Conservation (phyloP, 2,113 vertebrate species). For the Cynoglossus semilaevis region DNA sequence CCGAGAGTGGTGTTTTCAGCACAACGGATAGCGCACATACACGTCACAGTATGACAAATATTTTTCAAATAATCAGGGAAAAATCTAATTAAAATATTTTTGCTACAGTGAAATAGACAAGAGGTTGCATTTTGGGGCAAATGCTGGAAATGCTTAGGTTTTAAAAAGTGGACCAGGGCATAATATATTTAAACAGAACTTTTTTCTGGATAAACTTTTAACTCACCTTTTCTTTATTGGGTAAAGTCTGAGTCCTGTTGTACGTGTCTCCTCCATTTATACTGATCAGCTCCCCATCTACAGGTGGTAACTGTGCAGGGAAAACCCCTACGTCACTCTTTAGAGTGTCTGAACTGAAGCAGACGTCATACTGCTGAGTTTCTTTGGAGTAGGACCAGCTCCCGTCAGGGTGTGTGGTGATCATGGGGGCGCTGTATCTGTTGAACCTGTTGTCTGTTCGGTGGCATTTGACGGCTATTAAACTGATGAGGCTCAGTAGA, state of each 20-base stretch:
- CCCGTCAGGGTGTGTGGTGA: conserved; percentile 53
- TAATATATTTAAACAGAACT: too few species aligned
- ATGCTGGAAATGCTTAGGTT: too few species aligned
- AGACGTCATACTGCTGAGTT: conserved; percentile 65
- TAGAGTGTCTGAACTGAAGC: conserved; percentile 65
- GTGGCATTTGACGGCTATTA: conserved; percentile 42
- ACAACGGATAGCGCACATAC: conserved; percentile 6
- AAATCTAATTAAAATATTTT: too few species aligned
- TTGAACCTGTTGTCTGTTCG: conserved; percentile 29
- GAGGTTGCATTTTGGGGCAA: too few species aligned
- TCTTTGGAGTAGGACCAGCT: conserved; percentile 66
- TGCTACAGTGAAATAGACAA: too few species aligned
- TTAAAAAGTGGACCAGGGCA: too few species aligned
- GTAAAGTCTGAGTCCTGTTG: conserved; percentile 59
- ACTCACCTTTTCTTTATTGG: conserved; percentile 57
- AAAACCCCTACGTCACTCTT: conserved; percentile 66
- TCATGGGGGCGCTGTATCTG: conserved; percentile 44
- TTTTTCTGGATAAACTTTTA: too few species aligned
- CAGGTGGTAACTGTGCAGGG: conserved; percentile 38
- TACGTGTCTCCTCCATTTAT: conserved; percentile 60
- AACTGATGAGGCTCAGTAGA: conserved; percentile 53
- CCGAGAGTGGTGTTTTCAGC: conserved; percentile 1
- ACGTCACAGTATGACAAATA: too few species aligned
- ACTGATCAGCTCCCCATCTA: conserved; percentile 58
- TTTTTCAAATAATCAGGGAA: too few species aligned